Conservation (phyloP, 2,888 invertebrate genomes). For the Scaptomyza reducta region DNA sequence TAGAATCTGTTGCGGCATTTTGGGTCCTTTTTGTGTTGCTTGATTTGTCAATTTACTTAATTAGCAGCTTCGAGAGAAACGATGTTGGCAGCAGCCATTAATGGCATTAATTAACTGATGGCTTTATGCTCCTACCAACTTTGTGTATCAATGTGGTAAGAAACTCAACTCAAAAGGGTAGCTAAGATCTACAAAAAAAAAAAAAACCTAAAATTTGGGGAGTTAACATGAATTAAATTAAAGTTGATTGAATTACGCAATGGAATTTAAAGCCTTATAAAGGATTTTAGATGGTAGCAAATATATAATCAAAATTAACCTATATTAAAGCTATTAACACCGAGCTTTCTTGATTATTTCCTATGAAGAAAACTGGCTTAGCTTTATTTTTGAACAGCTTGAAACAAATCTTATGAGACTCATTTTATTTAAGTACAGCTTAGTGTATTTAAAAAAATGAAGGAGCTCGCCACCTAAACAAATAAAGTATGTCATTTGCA, state of each 20-base stretch:
- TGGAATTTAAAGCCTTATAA: not conserved
- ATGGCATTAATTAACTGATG: conserved; percentile 73
- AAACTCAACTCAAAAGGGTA: not conserved
- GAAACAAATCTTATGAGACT: not conserved
- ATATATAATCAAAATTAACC: no score
- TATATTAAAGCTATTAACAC: not conserved
- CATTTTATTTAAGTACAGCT: not conserved
- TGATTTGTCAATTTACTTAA: conserved; percentile 75
- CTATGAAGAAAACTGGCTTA: not conserved
- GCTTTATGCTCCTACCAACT: conserved; percentile 45
- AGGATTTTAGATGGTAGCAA: no score
- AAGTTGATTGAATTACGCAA: not conserved
- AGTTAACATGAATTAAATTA: not conserved
- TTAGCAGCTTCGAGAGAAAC: conserved; percentile 49
- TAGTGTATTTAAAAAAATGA: not conserved
- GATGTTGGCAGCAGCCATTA: conserved; percentile 53
- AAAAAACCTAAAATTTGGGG: not conserved
- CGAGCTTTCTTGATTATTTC: not conserved
- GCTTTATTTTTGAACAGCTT: not conserved
- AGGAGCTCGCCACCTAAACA: conserved; percentile 3
- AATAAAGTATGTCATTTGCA: conserved; percentile 42
- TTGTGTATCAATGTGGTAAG: conserved; percentile 39
- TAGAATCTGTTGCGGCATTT: conserved; percentile 19
- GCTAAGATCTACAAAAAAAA: no score
- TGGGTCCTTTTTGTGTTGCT: conserved; percentile 31